These are phyloP conservation scores for Ataeniobius toweri DNA, from an alignment of 2,797 vertebrate genomes.

Conservation along the genomic window DNA sequence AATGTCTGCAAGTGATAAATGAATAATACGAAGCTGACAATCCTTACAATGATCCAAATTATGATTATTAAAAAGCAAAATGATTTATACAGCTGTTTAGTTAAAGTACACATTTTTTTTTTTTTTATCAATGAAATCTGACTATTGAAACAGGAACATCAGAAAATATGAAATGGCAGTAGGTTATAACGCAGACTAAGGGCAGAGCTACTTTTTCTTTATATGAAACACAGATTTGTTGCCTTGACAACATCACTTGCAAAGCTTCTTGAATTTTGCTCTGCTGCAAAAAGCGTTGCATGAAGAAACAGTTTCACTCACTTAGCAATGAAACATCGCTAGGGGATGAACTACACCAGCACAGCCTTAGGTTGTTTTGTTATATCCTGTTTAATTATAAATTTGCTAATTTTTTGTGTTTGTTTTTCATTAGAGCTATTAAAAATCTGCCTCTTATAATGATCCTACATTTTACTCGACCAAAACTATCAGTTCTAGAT, in stretches of 20 bases:
- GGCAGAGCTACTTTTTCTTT: conserved; percentile 14
- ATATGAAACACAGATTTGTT: conserved; percentile 16
- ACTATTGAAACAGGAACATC: background rate
- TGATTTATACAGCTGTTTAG: conserved; percentile 5
- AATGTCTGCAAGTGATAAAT: background rate
- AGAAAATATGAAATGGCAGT: background rate
- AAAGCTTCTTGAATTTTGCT: conserved; percentile 14
- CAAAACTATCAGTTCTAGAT: background rate
- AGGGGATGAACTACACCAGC: background rate
- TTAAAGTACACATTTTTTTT: background rate
- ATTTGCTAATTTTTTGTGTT: background rate
- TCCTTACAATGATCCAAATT: background rate
- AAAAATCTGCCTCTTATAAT: background rate
- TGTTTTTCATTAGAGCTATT: background rate
- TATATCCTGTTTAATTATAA: background rate
- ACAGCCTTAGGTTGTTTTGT: background rate
- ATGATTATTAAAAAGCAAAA: background rate
- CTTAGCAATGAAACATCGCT: background rate
- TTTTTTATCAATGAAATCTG: background rate
- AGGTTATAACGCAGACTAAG: background rate
- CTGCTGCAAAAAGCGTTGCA: conserved; percentile 3
- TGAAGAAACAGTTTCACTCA: conserved; percentile 8
- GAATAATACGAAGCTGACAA: background rate
- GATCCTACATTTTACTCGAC: background rate
- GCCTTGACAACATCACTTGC: conserved; percentile 23